phyloP scores from a whole-genome alignment of 2,888 invertebrate species.

The Platycheirus rosarum region DNA sequence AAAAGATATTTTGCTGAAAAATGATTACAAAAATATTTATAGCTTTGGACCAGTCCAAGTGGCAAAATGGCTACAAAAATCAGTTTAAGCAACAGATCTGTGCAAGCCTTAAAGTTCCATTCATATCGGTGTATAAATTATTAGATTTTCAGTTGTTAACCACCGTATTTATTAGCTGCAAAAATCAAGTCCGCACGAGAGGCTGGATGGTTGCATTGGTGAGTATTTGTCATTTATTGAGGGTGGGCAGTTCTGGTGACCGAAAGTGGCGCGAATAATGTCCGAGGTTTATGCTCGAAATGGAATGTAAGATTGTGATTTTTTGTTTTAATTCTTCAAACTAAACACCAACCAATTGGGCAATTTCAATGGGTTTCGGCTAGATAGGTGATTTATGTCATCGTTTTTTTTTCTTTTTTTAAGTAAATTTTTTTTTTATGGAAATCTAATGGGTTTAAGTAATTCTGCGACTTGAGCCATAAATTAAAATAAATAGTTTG shows the following conservation, averaged over 20 bases:
- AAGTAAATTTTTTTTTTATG: conserved; percentile 55
- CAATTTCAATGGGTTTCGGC: conserved; percentile 61
- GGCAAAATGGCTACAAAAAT: conserved; percentile 72
- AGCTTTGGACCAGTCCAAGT: conserved; percentile 69
- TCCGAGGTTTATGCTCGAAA: conserved; percentile 15
- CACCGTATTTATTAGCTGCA: conserved; percentile 68
- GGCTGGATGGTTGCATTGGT: conserved; percentile 31
- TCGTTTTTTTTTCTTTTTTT: conserved; percentile 32
- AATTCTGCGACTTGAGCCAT: conserved; percentile 45
- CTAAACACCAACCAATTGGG: conserved; percentile 63
- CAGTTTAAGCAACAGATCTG: conserved; percentile 60
- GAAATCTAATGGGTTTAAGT: conserved; percentile 52
- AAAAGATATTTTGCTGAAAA: conserved; percentile 66
- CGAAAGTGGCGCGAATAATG: conserved; percentile 53
- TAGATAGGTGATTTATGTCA: conserved; percentile 73
- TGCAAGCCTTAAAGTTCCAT: conserved; percentile 52
- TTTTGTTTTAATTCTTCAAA: conserved; percentile 30
- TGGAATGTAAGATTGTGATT: conserved; percentile 47
- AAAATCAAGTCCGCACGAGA: conserved; percentile 21
- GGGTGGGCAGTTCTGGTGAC: conserved; percentile 71
- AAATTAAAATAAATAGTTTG: conserved; percentile 76
- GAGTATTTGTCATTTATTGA: conserved; percentile 72
- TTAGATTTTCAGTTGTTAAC: conserved; percentile 73
- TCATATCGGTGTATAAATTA: conserved; percentile 67
- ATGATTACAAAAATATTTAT: conserved; percentile 70